These are phyloP conservation scores for Agrilus biguttatus DNA, from an alignment of 2,888 invertebrate genomes.

Conservation along the genomic window DNA sequence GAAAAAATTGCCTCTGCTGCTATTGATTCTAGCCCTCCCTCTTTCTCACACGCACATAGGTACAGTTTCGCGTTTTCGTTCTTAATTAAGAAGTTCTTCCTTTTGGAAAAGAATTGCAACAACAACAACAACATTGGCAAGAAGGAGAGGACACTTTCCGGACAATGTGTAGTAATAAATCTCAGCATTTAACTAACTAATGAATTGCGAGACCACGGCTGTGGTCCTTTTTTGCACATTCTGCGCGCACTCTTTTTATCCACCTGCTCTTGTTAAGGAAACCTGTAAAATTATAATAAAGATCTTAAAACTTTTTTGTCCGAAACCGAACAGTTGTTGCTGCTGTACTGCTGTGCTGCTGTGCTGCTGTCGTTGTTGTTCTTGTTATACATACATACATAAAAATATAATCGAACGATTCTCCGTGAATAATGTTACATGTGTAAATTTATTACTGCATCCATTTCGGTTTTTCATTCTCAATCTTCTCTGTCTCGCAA, in stretches of 20 bases:
- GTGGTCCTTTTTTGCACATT: slow-evolving; percentile 21
- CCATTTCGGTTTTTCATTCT: no score
- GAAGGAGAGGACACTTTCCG: slow-evolving; percentile 20
- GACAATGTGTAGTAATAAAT: slow-evolving; percentile 15
- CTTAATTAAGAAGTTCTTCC: no score
- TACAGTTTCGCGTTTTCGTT: no score
- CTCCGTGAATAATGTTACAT: slow-evolving; percentile 19
- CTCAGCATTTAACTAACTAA: slow-evolving; percentile 18
- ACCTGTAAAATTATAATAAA: slow-evolving; percentile 26
- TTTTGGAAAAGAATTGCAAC: no score
- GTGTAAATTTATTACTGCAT: slow-evolving; percentile 21
- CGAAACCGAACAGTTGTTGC: neutral
- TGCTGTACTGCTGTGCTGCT: neutral
- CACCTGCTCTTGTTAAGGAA: slow-evolving; percentile 19
- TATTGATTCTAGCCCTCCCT: no score
- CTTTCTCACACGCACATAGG: no score
- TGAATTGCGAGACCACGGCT: slow-evolving; percentile 19
- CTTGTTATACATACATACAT: no score
- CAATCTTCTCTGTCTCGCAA: no score
- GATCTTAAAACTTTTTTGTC: slow-evolving; percentile 22
- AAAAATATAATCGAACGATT: no score
- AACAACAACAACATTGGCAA: no score
- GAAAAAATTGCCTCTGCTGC: no score
- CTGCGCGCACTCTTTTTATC: slow-evolving; percentile 8
- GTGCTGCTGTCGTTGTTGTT: no score